These are phyloP conservation scores for Aproaerema taeniolella DNA, from an alignment of 2,888 invertebrate species.

Conservation along the genomic window DNA sequence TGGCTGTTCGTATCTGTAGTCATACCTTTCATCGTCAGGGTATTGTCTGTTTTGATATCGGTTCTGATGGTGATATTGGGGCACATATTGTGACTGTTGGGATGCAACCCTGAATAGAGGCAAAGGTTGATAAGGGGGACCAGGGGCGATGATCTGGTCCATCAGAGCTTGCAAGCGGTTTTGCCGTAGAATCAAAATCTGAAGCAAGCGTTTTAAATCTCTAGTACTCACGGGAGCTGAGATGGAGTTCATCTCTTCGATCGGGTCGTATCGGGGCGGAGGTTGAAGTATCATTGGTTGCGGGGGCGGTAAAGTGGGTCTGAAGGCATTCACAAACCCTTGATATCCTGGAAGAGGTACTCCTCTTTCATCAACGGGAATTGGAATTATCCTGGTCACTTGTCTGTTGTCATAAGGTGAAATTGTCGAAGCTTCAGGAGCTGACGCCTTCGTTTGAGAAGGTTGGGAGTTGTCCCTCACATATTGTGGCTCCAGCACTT, in stretches of 20 bases:
- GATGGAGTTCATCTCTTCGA: constrained; percentile 77
- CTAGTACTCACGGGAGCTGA: constrained; percentile 83
- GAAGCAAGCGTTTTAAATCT: constrained; percentile 82
- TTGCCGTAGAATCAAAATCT: constrained; percentile 81
- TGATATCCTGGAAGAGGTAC: constrained; percentile 63
- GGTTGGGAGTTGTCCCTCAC: constrained; percentile 42
- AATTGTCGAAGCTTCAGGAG: constrained; percentile 48
- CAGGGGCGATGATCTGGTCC: constrained; percentile 60
- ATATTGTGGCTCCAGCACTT: constrained; percentile 65
- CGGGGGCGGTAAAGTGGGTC: constrained; percentile 34
- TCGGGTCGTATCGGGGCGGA: constrained; percentile 64
- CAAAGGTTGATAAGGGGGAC: constrained; percentile 43
- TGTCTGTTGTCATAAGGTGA: constrained; percentile 54
- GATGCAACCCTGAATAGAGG: constrained; percentile 43
- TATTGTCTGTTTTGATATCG: constrained; percentile 47
- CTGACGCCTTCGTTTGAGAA: constrained; percentile 41
- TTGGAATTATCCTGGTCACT: constrained; percentile 59
- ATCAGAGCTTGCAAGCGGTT: constrained; percentile 76
- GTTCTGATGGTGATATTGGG: constrained; percentile 38
- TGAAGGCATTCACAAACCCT: constrained; percentile 54
- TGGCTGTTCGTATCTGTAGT: constrained; percentile 55
- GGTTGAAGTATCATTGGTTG: constrained; percentile 42
- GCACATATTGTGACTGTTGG: too few relatives aligned
- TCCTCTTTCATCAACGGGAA: constrained; percentile 67
- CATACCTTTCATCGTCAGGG: constrained; percentile 60